These are phyloP conservation scores for Euzophera pinguis DNA, from an alignment of 2,888 invertebrate species.

Conservation along the genomic window DNA sequence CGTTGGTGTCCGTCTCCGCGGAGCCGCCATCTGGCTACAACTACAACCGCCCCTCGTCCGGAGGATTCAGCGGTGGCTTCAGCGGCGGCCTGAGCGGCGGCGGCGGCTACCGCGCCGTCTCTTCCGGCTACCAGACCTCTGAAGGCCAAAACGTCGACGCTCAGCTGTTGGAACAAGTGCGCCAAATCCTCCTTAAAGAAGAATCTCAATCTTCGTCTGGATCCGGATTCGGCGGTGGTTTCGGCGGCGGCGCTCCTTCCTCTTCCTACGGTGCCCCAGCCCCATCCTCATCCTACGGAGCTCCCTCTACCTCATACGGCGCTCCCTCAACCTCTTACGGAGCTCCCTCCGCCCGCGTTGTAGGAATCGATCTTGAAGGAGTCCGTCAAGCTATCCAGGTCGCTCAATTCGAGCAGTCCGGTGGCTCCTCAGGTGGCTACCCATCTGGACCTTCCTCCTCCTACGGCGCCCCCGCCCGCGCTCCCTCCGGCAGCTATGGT, in stretches of 20 bases:
- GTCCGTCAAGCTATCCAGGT: slow-evolving; percentile 93
- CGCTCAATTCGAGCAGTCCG: slow-evolving; percentile 89
- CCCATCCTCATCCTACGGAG: slow-evolving; percentile 78
- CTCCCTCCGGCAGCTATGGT: slow-evolving; percentile 86
- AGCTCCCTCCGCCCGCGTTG: slow-evolving; percentile 79
- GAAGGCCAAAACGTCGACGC: slow-evolving; percentile 91
- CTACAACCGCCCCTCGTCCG: slow-evolving; percentile 84
- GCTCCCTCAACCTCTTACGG: slow-evolving; percentile 80
- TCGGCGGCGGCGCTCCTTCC: slow-evolving; percentile 73
- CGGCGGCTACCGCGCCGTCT: slow-evolving; percentile 86
- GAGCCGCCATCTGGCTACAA: slow-evolving; percentile 89
- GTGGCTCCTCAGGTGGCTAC: slow-evolving; percentile 51
- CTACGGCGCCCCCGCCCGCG: slow-evolving; percentile 78
- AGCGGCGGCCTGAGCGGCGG: slow-evolving; percentile 76
- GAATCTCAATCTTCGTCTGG: slow-evolving; percentile 82
- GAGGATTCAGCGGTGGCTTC: slow-evolving; percentile 58
- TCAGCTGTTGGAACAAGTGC: slow-evolving; percentile 89
- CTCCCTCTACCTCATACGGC: slow-evolving; percentile 78
- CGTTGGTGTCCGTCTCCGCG: slow-evolving; percentile 86
- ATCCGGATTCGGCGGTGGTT: slow-evolving; percentile 54
- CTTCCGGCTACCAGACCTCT: slow-evolving; percentile 88
- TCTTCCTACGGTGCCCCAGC: slow-evolving; percentile 79
- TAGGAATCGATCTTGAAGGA: slow-evolving; percentile 91
- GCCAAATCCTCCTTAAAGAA: slow-evolving; percentile 91
- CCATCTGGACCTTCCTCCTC: slow-evolving; percentile 78